These are phyloP conservation scores for Furcifer pardalis DNA, from an alignment of 2,797 vertebrate genomes.

Conservation along the genomic window DNA sequence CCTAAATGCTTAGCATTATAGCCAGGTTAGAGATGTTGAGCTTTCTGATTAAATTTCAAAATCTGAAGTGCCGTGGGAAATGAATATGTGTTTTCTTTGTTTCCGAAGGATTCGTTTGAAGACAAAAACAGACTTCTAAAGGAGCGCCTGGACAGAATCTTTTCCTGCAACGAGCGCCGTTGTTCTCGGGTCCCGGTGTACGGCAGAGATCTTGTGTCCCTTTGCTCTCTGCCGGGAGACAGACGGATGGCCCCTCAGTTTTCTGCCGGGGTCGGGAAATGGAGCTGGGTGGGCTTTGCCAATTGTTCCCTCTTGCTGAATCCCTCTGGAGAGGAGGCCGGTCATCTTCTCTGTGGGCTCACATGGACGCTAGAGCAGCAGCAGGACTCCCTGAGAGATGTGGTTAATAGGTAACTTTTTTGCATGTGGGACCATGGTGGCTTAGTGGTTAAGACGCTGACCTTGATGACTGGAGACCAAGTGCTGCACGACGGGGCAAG, in stretches of 20 bases:
- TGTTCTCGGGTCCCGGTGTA: constrained; percentile 86
- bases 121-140: constrained; percentile 86
- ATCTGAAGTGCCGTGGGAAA: not conserved
- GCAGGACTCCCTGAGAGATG: constrained; percentile 72
- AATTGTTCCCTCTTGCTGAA: constrained; percentile 73
- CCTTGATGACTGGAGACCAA: too few species aligned
- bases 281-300: constrained; percentile 85
- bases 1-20: not conserved
- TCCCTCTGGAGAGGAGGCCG: constrained; percentile 64
- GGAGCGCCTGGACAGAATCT: constrained; percentile 88
- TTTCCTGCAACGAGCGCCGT: constrained; percentile 86
- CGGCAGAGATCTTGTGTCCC: constrained; percentile 85
- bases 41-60: not conserved
- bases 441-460: too few species aligned
- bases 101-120: constrained; percentile 80
- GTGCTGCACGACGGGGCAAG: too few species aligned
- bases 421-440: too few species aligned
- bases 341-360: constrained; percentile 74
- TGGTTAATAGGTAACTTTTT: constrained; percentile 87
- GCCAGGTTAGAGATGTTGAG: not conserved
- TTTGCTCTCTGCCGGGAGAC: constrained; percentile 76
- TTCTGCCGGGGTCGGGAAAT: constrained; percentile 68
- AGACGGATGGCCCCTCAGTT: constrained; percentile 38
- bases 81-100: constrained; percentile 5
- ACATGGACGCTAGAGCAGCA: constrained; percentile 76